Percentiles rank a stretch among this genome's conserved stretches.
Conservation (phyloP, 2,888 invertebrate species). For the Dendrolimus houi region DNA sequence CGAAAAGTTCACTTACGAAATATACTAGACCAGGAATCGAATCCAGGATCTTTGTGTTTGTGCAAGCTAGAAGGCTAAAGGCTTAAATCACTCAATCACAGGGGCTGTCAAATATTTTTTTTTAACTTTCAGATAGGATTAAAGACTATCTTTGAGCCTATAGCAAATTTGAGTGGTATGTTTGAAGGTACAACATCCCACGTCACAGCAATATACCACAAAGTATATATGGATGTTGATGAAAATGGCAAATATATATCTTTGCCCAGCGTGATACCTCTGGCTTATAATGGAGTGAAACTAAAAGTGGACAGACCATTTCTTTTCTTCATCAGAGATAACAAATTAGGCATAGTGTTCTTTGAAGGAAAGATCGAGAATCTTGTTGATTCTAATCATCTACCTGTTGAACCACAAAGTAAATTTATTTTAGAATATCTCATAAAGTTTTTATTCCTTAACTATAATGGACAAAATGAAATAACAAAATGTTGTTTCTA, state of each 20-base stretch:
- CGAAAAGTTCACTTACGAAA: too few relatives aligned
- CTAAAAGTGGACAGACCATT: conserved; percentile 79
- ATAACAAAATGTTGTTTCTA: too few relatives aligned
- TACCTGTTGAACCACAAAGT: background rate
- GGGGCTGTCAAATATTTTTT: background rate
- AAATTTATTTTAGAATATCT: too few relatives aligned
- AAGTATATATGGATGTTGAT: conserved; percentile 79
- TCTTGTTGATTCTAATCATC: conserved; percentile 31
- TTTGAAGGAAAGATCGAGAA: conserved; percentile 79
- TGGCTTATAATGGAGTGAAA: conserved; percentile 72
- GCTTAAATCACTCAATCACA: too few relatives aligned
- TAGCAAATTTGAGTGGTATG: conserved; percentile 77
- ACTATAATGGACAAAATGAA: too few relatives aligned
- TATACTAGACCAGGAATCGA: too few relatives aligned
- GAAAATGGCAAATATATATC: conserved; percentile 80
- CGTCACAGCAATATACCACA: conserved; percentile 77
- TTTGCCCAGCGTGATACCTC: conserved; percentile 74
- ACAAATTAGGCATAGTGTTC: conserved; percentile 68
- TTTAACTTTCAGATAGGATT: conserved; percentile 73
- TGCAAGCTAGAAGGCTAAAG: too few relatives aligned
- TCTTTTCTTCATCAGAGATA: conserved; percentile 79
- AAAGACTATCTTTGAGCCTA: conserved; percentile 67
- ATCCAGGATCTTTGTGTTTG: too few relatives aligned
- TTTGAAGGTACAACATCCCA: conserved; percentile 47
- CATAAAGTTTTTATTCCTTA: too few relatives aligned